These are phyloP conservation scores for Anarhynchus alexandrinus DNA, from an alignment of 2,113 vertebrate species.

Conservation along the genomic window DNA sequence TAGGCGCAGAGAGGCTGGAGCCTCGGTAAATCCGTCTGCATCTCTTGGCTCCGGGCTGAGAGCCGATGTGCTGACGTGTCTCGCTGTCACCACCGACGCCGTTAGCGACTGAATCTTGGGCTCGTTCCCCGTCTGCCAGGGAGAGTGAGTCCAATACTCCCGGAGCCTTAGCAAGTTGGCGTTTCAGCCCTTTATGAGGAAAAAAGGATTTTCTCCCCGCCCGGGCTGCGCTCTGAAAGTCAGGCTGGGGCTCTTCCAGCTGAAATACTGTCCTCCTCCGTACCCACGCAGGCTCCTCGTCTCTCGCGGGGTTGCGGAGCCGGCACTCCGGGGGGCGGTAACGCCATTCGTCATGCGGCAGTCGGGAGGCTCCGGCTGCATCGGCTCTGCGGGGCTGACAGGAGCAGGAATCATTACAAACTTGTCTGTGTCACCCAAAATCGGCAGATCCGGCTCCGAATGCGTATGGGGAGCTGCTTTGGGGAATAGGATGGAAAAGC, in stretches of 20 bases:
- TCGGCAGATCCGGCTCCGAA: background rate
- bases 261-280: background rate
- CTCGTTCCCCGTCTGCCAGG: background rate
- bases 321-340: fast-evolving
- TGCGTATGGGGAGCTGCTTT: background rate
- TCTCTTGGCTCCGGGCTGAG: background rate
- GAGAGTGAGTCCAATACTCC: background rate
- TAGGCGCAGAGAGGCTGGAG: background rate
- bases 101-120: background rate
- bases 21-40: fast-evolving
- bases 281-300: background rate
- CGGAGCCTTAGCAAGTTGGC: background rate
- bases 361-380: fast-evolving
- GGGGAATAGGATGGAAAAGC: background rate
- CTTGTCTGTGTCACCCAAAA: background rate
- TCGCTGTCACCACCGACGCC: background rate
- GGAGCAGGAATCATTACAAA: background rate
- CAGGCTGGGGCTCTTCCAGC: background rate
- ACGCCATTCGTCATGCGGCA: fast-evolving
- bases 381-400: background rate
- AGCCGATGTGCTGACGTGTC: fast-evolving
- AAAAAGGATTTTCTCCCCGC: background rate
- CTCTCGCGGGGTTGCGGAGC: background rate
- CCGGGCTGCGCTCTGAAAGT: background rate
- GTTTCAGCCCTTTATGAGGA: background rate